Conservation (phyloP, 2,113 vertebrate genomes). For the Hydrolagus affinis region DNA sequence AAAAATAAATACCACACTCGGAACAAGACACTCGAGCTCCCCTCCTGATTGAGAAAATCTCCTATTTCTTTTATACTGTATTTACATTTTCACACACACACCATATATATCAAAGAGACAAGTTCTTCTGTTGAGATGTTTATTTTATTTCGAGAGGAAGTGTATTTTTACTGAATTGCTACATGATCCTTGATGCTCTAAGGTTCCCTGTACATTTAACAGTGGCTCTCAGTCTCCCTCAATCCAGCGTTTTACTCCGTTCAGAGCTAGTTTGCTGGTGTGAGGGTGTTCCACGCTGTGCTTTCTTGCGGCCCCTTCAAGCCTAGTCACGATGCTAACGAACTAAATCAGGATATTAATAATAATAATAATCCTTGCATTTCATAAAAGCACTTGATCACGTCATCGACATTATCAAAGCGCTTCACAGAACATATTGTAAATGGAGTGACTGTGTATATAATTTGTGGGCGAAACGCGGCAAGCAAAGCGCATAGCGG, state of each 20-base stretch:
- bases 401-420: too few relatives aligned
- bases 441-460: too few relatives aligned
- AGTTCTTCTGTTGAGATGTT: not conserved
- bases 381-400: too few relatives aligned
- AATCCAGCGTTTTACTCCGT: not conserved
- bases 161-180: not conserved
- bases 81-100: too few relatives aligned
- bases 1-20: not conserved
- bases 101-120: not conserved
- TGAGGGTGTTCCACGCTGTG: too few relatives aligned
- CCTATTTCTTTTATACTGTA: not conserved
- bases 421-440: too few relatives aligned
- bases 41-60: not conserved
- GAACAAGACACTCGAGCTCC: not conserved
- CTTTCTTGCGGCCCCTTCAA: too few relatives aligned
- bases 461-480: too few relatives aligned
- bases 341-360: too few relatives aligned
- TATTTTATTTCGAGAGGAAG: not conserved
- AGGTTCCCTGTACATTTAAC: not conserved
- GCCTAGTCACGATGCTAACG: too few relatives aligned
- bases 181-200: not conserved
- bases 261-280: not conserved
- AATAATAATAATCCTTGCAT: too few relatives aligned
- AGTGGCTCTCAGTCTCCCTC: not conserved
- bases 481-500: too few relatives aligned